Evolutionary conservation across 2,888 invertebrate species (phyloP).

Genomic region (Timema podura): DNA sequence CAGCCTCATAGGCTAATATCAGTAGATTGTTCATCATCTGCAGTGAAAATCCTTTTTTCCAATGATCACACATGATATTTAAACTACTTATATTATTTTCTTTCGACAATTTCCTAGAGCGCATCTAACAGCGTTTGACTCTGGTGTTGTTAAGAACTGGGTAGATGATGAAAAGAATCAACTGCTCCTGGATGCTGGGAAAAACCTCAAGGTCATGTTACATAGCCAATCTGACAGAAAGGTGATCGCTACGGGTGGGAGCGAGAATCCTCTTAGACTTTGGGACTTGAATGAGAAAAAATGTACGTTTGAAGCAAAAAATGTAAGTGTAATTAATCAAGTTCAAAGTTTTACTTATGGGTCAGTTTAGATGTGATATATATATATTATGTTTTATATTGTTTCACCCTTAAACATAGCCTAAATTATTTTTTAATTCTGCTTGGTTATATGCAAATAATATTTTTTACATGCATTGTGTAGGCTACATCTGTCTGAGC

Average conservation of each 20-base stretch:
- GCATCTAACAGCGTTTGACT: conserved; percentile 55
- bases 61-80: too few relatives aligned
- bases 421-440: not conserved
- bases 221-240: conserved; percentile 55
- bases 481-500: too few relatives aligned
- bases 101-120: conserved; percentile 37
- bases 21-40: not conserved
- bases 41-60: too few relatives aligned
- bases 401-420: too few relatives aligned
- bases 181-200: conserved; percentile 21
- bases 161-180: conserved; percentile 45
- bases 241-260: conserved; percentile 82
- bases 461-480: too few relatives aligned
- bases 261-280: conserved; percentile 82
- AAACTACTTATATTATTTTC: too few relatives aligned
- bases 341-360: conserved; percentile 13
- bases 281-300: conserved; percentile 61
- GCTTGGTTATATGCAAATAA: too few relatives aligned
- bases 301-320: conserved; percentile 57
- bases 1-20: not conserved
- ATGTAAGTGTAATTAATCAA: conserved; percentile 48
- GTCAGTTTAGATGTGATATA: too few relatives aligned
- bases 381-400: too few relatives aligned
- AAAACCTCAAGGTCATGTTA: conserved; percentile 52
- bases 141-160: conserved; percentile 62